Base-by-base conservation (phyloP, 2,888 invertebrate genomes). In the Tromatobia lineatoria region DNA sequence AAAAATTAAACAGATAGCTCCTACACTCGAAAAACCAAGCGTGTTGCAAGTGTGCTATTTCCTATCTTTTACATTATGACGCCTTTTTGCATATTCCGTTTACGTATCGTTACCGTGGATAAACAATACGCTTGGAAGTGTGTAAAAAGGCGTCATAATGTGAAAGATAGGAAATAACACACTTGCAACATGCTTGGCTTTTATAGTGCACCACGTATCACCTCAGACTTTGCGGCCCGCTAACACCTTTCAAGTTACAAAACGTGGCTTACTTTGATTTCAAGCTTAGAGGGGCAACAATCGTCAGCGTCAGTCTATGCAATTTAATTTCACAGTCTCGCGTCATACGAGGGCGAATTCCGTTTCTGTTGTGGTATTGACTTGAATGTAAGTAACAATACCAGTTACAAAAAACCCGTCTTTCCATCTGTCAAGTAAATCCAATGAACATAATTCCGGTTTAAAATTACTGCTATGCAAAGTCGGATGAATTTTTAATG, bases 241-340 rank as follows among this genome's bases (percentile, higher is more conserved):
- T 29, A 42, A 29, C 18, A 25, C 59, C n/a, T 57, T 38, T 57
- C 47, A 74, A 69, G 70, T 38, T 23, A 45, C 74, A 64, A 84
- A 78, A 70, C 81, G 80, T 84, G 73, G 80, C 70, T 84, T 66
- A 69, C 61, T 61, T 54, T 78, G 78, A 79, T 84, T 81, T 77
- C 57, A 52, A n/a, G 34, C 52, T 71, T 47, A 34, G 67, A 34
- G 34, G 23, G 54, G 29, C n/a, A 66, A 75, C 52, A n/a, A 18
- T 57, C 50, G 18, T 61, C 34, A 38, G 23, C 57, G 34, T 1
- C 34, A 1, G 34, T 4, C 38, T 20, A n/a, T 70, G 57, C 50
- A 67, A 71, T 71, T 71, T 52, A 29, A 79, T 71, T 70, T 25
- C 50, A 76, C 13, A 25, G 34, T 52, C 20, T 64, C 34, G 29